Evolutionary conservation across 2,888 invertebrate species (phyloP).

Genomic region (Drosophila melanocephala): DNA sequence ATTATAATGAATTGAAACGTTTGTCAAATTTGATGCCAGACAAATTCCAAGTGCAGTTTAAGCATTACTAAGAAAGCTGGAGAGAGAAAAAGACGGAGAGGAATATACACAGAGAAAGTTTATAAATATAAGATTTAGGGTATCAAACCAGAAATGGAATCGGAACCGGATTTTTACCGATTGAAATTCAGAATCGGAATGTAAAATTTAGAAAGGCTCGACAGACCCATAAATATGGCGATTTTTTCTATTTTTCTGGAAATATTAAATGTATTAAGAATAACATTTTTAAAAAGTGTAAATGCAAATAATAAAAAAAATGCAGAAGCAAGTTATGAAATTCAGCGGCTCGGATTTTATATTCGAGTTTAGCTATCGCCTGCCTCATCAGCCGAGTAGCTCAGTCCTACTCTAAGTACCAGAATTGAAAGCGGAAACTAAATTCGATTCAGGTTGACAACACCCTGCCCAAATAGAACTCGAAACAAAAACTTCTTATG

Average conservation of each 20-base stretch:
- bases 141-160: neutral
- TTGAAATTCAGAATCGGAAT: neutral
- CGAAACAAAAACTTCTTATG: neutral
- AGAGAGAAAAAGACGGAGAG: neutral
- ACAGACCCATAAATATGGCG: too few relatives aligned
- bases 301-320: too few relatives aligned
- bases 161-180: neutral
- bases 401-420: neutral
- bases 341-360: neutral
- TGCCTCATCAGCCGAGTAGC: neutral
- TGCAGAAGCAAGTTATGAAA: neutral
- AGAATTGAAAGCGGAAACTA: neutral
- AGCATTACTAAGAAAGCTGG: neutral
- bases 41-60: neutral
- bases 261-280: too few relatives aligned
- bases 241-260: neutral
- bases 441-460: neutral
- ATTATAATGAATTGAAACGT: neutral
- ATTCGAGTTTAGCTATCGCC: neutral
- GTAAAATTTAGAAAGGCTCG: neutral
- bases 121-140: neutral
- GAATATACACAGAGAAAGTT: neutral
- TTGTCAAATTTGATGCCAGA: neutral
- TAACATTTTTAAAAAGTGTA: too few relatives aligned
- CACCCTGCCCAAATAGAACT: neutral